phyloP scores from a whole-genome alignment of 2,888 invertebrate species.

The Phytoseiulus persimilis region DNA sequence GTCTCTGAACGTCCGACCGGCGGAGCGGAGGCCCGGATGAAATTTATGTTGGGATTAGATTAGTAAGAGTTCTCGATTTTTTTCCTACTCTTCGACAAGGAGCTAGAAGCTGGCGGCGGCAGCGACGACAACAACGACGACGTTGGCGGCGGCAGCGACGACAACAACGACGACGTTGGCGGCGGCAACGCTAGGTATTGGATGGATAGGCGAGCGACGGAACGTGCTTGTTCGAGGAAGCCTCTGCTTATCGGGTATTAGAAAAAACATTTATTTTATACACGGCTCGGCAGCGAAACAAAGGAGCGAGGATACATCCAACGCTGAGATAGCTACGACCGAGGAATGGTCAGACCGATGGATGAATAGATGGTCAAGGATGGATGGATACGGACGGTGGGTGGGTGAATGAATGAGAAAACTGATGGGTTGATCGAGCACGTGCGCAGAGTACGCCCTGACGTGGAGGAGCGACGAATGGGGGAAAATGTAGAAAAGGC shows the following conservation, averaged over 20 bases:
- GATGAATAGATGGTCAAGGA: not conserved
- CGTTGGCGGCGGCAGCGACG: not conserved
- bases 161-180: not conserved
- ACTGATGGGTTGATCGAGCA: not conserved
- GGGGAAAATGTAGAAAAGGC: not conserved
- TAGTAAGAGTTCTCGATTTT: not conserved
- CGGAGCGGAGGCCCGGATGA: not conserved
- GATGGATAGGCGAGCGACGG: not conserved
- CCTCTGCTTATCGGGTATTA: conserved; percentile 5
- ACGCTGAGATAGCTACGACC: not conserved
- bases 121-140: not conserved
- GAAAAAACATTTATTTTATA: not conserved
- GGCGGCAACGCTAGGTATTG: not conserved
- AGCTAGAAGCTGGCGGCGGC: not conserved
- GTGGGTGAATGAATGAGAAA: not conserved
- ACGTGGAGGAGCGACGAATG: not conserved
- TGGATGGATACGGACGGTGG: too few species aligned
- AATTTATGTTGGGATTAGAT: not conserved
- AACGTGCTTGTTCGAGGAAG: not conserved
- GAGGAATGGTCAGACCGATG: not conserved
- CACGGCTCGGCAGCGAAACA: not conserved
- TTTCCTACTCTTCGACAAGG: not conserved
- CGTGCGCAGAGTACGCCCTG: not conserved
- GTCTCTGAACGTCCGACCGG: not conserved
- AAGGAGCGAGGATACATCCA: not conserved